Evolutionary conservation across 2,113 vertebrate species (phyloP).

Genomic region (Thamnophis sirtalis): DNA sequence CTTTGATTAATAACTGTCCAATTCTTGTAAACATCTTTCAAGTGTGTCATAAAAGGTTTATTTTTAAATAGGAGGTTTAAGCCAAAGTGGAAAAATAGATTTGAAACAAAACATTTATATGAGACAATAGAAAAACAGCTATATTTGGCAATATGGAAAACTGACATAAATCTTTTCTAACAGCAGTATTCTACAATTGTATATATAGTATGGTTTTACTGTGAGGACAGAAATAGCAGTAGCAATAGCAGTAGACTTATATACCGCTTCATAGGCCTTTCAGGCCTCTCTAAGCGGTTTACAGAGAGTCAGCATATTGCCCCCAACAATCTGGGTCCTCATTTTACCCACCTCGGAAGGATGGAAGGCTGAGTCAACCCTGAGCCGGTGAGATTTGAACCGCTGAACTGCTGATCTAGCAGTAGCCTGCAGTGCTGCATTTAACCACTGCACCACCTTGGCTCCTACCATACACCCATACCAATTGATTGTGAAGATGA

Average conservation of each 20-base stretch:
- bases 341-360: no score
- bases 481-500: neutral
- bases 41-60: neutral
- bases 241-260: no score
- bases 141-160: slow-evolving; percentile 22
- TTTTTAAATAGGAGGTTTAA: neutral
- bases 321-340: no score
- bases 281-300: no score
- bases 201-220: neutral
- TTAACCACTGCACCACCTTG: no score
- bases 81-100: neutral
- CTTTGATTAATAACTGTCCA: slow-evolving; percentile 16
- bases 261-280: no score
- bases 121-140: slow-evolving; percentile 6
- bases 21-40: slow-evolving; percentile 26
- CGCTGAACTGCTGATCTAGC: no score
- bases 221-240: neutral
- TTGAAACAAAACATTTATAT: slow-evolving; percentile 12
- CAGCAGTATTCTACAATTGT: neutral
- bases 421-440: no score
- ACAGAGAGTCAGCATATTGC: no score
- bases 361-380: no score
- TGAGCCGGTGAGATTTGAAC: no score
- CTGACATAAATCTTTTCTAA: slow-evolving; percentile 21
- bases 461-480: neutral